Conservation (phyloP, 2,888 invertebrate species). For the Trichopria drosophilae region DNA sequence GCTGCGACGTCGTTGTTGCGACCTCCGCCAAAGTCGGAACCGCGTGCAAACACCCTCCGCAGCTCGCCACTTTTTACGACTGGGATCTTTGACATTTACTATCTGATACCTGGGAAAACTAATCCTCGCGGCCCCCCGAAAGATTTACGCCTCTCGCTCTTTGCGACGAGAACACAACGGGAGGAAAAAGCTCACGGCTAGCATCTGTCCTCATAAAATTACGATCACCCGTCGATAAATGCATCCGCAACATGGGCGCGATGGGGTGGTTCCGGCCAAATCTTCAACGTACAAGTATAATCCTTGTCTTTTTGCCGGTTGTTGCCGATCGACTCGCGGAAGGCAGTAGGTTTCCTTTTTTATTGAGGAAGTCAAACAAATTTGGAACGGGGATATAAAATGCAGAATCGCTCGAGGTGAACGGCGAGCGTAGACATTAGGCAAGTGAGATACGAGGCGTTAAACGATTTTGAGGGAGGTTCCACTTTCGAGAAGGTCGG, state of each 20-base stretch:
- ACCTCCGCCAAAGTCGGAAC: conserved; percentile 30
- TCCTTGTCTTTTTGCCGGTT: conserved; percentile 24
- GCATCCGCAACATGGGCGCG: conserved; percentile 21
- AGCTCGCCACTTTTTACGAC: conserved; percentile 34
- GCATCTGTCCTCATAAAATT: conserved; percentile 32
- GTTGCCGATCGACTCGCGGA: no score
- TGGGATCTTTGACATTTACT: conserved; percentile 38
- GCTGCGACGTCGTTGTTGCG: conserved; percentile 29
- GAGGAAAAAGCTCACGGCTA: not conserved
- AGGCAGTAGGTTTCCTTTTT: no score
- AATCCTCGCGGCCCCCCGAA: conserved; percentile 37
- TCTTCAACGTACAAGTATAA: conserved; percentile 17
- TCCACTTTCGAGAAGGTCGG: conserved; percentile 23
- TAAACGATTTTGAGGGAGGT: not conserved
- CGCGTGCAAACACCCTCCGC: conserved; percentile 33
- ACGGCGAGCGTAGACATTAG: not conserved
- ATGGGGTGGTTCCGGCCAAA: not conserved
- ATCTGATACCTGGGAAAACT: conserved; percentile 42
- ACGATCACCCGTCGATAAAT: conserved; percentile 14
- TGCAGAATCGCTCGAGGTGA: no score
- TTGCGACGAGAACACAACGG: conserved; percentile 15
- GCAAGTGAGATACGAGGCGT: not conserved
- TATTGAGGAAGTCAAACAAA: conserved; percentile 1
- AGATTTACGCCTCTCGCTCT: conserved; percentile 34
- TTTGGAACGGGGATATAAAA: not conserved